A percentile compares a stretch with the other conserved stretches of the same genome.
These are phyloP conservation scores for Hyles euphorbiae DNA, from an alignment of 1,140 invertebrate genomes.

Conservation along the genomic window DNA sequence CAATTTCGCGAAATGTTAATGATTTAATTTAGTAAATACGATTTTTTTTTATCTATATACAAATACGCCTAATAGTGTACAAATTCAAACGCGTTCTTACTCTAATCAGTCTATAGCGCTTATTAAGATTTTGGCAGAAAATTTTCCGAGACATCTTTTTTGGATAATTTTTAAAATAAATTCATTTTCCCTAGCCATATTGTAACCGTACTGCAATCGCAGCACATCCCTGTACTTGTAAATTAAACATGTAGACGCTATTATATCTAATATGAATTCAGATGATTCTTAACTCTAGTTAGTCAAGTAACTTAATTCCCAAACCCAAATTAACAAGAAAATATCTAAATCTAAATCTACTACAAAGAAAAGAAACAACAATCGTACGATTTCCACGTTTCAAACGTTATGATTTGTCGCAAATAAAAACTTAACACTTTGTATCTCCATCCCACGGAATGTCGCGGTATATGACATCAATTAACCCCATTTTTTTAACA, in stretches of 20 bases:
- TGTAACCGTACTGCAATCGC: conserved; percentile 54
- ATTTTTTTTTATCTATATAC: conserved; percentile 67
- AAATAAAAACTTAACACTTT: conserved; percentile 73
- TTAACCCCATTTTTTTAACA: conserved; percentile 1
- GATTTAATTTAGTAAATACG: conserved; percentile 69
- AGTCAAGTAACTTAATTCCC: conserved; percentile 71
- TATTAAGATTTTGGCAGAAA: conserved; percentile 67
- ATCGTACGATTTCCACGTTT: conserved; percentile 52
- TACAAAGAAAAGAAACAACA: conserved; percentile 64
- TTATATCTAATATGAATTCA: conserved; percentile 67
- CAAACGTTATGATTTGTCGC: conserved; percentile 54
- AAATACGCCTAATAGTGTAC: conserved; percentile 74
- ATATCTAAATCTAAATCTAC: conserved; percentile 66
- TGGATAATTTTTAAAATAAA: conserved; percentile 43
- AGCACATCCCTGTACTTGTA: conserved; percentile 72
- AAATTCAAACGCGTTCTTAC: conserved; percentile 68
- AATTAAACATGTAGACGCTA: conserved; percentile 66
- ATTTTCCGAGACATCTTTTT: conserved; percentile 40
- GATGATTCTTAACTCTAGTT: conserved; percentile 69
- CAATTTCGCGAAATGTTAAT: conserved; percentile 49
- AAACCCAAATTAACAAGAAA: conserved; percentile 73
- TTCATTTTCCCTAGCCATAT: conserved; percentile 45
- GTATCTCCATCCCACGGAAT: conserved; percentile 52
- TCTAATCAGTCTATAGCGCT: conserved; percentile 75
- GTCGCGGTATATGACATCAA: conserved; percentile 54